Evolutionary conservation across 2,113 vertebrate genomes (phyloP), one percentile per base, ranked within the genome.

Genomic region (Mixornis gularis): DNA sequence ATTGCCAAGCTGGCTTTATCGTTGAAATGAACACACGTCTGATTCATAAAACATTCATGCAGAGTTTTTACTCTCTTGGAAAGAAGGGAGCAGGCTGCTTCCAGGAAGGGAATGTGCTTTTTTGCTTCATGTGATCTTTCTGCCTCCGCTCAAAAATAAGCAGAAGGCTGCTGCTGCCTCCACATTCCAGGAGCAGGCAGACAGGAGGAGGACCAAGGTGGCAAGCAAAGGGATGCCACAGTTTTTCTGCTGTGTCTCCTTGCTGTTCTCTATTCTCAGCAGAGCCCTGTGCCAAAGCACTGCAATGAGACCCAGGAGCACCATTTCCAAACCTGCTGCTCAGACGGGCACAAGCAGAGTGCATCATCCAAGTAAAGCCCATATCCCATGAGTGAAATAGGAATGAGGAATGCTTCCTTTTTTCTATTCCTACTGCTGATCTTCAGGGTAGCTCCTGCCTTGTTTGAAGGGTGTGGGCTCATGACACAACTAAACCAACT

Each of bases 31-130:
- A 87, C 87, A 86, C 92, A 80, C 2, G 29, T 46, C 93, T 96
- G 92, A 94, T 90, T 94, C 90, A 95, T 93, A 92, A 94, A 95
- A 84, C 86, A 81, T 94, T 91, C 63, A 64, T 26, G 86, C 88
- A 73, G 82, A 65, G 41, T 60, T 94, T 94, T 87, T 70, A 82
- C 73, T 85, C 70, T 77, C 55, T 91, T 95, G 87, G 89, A 95
- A 90, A 86, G 87, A 65, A 81, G 77, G 65, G 66, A 93, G 41
- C 24, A 6, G 48, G 60, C 83, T 88, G 87, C 86, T 94, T 95
- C 90, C 80, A 95, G 89, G 68, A 74, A 86, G 76, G 46, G 70
- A 92, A 90, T 80, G 81, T 86, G 90, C 69, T 82, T 95, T 94
- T 95, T 85, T 90, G 63, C 62, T 90, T 94, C 72, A 48, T 79